Base-by-base conservation (phyloP, 1,140 invertebrate genomes). In the Temnothorax longispinosus region DNA sequence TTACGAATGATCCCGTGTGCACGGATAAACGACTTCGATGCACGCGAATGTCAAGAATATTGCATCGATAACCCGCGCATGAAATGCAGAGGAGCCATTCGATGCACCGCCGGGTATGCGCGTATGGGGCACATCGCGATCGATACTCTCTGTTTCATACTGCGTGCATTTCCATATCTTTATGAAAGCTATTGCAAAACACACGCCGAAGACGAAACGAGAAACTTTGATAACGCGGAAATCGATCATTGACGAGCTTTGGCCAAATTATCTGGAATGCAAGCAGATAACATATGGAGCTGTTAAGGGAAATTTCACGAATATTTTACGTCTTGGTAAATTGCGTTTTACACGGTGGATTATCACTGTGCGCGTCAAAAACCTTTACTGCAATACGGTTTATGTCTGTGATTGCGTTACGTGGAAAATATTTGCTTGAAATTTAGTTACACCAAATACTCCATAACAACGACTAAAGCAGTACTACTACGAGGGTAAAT, bases 1-100 rank as follows among this genome's bases (percentile, higher is more conserved):
- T 82, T 74, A 82, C 80, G 67, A 82, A 82, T 82, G 80, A 74
- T 72, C 52, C 38, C 35, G 38, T 58, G 78, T 74, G 67, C 32
- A 18, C 69, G 35, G 54, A 84, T 84, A 84, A 84, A 84, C 69
- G 80, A 50, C 56, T 84, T 60, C 21, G 41, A 32, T 47, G 65
- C 67, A 75, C 80, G 56, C 80, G 69, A 84, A 84, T 75, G 54
- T 84, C 80, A 84, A 84, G 80, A 84, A 84, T 84, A 84, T 84
- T 84, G 69, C 80, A 84, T 84, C 80, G 80, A 84, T 84, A 84
- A 84, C 69, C 80, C 41, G 80, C 80, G 69, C 54, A 84, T 84
- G 80, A 84, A 84, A 84, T 75, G 80, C 80, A 74, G 69, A 84
- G 54, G 54, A 60, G 56, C 69, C 69, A 35, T 60, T 47, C 41